These are phyloP conservation scores for Pollenia angustigena DNA, from an alignment of 2,888 invertebrate genomes.

Conservation along the genomic window DNA sequence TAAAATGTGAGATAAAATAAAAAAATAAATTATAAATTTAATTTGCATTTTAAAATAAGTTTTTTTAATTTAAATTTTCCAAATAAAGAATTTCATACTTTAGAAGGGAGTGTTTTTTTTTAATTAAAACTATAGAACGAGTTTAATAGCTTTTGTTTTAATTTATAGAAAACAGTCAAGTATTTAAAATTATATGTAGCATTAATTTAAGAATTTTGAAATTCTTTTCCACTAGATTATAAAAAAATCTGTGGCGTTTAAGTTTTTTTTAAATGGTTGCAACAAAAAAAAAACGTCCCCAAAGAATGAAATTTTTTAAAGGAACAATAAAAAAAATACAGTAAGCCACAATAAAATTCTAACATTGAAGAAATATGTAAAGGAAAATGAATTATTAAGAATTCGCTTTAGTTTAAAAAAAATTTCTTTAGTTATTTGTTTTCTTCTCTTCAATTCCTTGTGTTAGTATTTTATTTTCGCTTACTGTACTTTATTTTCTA, in stretches of 20 bases:
- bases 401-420: not conserved
- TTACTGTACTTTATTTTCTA: conserved; percentile 51
- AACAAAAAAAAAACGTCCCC: not conserved
- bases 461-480: conserved; percentile 36
- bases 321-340: conserved; percentile 18
- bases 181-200: too few relatives aligned
- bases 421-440: not conserved
- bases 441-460: not conserved
- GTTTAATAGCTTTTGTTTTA: too few relatives aligned
- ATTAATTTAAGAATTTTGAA: too few relatives aligned
- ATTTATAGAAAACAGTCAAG: too few relatives aligned
- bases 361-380: not conserved
- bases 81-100: too few relatives aligned
- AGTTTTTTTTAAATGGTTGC: too few relatives aligned
- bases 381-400: not conserved
- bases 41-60: conserved; percentile 24
- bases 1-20: conserved; percentile 27
- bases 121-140: too few relatives aligned
- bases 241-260: too few relatives aligned
- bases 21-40: conserved; percentile 10
- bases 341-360: conserved; percentile 21
- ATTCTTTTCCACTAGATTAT: too few relatives aligned
- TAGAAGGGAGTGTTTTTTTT: too few relatives aligned
- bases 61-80: too few relatives aligned
- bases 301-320: not conserved